These are phyloP conservation scores for Pantala flavescens DNA, from an alignment of 1,140 invertebrate species.

Conservation along the genomic window DNA sequence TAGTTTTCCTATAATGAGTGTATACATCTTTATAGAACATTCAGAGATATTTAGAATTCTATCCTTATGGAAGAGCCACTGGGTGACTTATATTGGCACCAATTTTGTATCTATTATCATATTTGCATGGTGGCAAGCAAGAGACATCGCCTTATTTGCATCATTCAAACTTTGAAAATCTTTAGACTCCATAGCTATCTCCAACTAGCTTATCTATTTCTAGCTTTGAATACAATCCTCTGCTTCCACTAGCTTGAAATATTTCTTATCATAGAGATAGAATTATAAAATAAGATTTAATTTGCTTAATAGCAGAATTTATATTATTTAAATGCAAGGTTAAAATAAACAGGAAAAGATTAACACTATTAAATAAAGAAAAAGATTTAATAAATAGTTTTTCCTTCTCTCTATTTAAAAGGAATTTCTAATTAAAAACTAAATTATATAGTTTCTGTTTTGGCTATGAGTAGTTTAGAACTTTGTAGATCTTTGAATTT, in stretches of 20 bases:
- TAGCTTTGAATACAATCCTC: neutral
- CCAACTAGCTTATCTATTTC: neutral
- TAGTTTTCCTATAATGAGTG: slow-evolving; percentile 1
- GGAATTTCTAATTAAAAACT: too few species aligned
- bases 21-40: neutral
- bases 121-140: neutral
- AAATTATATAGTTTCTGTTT: too few species aligned
- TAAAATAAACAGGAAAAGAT: too few species aligned
- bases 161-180: too few species aligned
- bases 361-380: too few species aligned
- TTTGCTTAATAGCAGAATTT: neutral
- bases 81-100: neutral
- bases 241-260: neutral
- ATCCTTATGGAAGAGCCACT: neutral
- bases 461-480: too few species aligned
- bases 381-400: too few species aligned
- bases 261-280: neutral
- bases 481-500: too few species aligned
- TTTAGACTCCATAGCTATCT: too few species aligned
- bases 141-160: neutral
- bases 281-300: neutral
- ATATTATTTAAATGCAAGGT: too few species aligned
- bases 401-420: too few species aligned
- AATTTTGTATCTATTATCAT: neutral
- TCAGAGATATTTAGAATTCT: neutral